phyloP scores from a whole-genome alignment of 2,797 vertebrate species.

The Xenopus petersii region DNA sequence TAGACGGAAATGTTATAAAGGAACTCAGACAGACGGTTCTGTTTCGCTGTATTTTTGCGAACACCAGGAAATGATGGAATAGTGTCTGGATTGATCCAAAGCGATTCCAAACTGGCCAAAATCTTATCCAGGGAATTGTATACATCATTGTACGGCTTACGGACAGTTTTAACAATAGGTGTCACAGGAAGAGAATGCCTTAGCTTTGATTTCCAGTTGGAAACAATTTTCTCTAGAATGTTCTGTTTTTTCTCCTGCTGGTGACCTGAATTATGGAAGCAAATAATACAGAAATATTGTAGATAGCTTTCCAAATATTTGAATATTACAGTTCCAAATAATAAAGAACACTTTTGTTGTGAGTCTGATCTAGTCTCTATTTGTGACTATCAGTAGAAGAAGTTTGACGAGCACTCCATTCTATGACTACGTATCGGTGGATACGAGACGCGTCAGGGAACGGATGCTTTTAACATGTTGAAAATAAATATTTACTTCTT shows the following conservation, averaged over 20 bases:
- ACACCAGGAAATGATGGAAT: conserved; percentile 4
- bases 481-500: too few relatives aligned
- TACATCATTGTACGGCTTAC: background rate
- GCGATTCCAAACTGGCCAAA: conserved; percentile 66
- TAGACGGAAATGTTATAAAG: conserved; percentile 83
- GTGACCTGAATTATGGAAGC: conserved; percentile 54
- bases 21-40: conserved; percentile 70
- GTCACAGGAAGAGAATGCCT: background rate
- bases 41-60: background rate
- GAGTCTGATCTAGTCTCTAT: too few relatives aligned
- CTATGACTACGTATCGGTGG: too few relatives aligned
- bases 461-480: too few relatives aligned
- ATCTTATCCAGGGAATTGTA: conserved; percentile 64
- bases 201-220: conserved; percentile 10
- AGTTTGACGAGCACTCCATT: too few relatives aligned
- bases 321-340: too few relatives aligned
- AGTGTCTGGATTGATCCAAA: conserved; percentile 62
- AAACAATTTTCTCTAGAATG: background rate
- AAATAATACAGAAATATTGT: background rate
- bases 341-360: too few relatives aligned
- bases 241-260: conserved; percentile 57
- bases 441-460: too few relatives aligned
- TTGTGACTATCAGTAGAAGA: too few relatives aligned
- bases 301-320: too few relatives aligned
- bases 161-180: background rate